phyloP scores from a whole-genome alignment of 1,140 invertebrate species.

The Drosophila nebulosa region DNA sequence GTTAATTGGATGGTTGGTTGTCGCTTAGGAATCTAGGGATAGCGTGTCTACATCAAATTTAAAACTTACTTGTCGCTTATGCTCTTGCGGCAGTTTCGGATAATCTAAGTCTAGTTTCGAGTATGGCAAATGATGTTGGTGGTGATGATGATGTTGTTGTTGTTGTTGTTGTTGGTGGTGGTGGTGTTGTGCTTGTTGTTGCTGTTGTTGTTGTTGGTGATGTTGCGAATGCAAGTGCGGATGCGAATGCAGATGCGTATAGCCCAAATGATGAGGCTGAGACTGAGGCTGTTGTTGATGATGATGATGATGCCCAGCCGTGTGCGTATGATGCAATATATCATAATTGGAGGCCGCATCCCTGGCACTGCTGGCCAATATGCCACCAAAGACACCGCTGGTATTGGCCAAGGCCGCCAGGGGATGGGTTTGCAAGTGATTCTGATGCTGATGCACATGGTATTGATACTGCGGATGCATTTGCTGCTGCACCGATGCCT shows the following conservation, averaged over 20 bases:
- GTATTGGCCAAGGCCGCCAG: conserved; percentile 70
- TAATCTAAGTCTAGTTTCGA: conserved; percentile 82
- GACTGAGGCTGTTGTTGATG: conserved; percentile 22
- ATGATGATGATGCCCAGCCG: conserved; percentile 47
- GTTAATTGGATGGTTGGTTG: neutral
- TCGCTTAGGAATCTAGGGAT: conserved; percentile 79
- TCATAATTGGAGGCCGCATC: conserved; percentile 47
- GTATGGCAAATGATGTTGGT: conserved; percentile 78
- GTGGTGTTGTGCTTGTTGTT: conserved; percentile 61
- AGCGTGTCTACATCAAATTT: conserved; percentile 81
- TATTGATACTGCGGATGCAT: conserved; percentile 79
- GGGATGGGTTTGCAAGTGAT: conserved; percentile 77
- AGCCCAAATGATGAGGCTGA: conserved; percentile 35
- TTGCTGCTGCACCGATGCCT: conserved; percentile 78
- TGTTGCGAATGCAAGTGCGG: conserved; percentile 61
- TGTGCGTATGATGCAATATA: conserved; percentile 46
- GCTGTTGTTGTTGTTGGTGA: conserved; percentile 49
- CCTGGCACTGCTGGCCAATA: conserved; percentile 69
- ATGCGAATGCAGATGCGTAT: conserved; percentile 37
- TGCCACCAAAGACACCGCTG: conserved; percentile 64
- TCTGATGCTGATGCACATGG: conserved; percentile 77
- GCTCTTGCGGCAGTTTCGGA: conserved; percentile 80
- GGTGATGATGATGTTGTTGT: conserved; percentile 51
- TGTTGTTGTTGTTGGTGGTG: conserved; percentile 53
- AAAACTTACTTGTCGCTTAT: conserved; percentile 82